Percentiles rank a stretch among this genome's conserved stretches.
These are phyloP conservation scores for Eunapius fragilis DNA, from an alignment of 37 sponge, comb jelly and placozoan species.

Conservation along the genomic window DNA sequence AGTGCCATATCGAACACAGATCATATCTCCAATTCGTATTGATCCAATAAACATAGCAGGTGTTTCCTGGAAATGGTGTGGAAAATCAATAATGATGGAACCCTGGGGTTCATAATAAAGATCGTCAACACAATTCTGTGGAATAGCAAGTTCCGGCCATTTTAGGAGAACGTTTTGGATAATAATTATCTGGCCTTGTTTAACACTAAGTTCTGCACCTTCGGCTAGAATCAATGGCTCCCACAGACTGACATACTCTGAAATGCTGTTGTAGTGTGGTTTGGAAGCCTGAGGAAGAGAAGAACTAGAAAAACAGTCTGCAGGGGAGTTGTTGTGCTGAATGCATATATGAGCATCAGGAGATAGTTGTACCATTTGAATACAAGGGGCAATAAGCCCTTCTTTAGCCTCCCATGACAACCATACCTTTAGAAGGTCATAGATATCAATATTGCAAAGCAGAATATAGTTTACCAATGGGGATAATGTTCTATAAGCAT, in stretches of 20 bases:
- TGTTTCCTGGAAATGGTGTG: constrained; percentile 15
- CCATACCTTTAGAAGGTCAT: constrained; percentile 44
- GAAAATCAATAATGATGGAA: constrained; percentile 1
- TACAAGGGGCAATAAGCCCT: constrained; percentile 22
- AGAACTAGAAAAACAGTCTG: constrained; percentile 65
- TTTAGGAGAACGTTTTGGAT: constrained; percentile 48
- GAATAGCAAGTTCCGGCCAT: constrained; percentile 58
- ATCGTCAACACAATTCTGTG: constrained; percentile 21
- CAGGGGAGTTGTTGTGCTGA: constrained; percentile 61
- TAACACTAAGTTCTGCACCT: constrained; percentile 54
- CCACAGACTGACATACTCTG: constrained; percentile 64
- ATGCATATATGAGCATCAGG: constrained; percentile 57
- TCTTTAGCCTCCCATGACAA: constrained; percentile 39
- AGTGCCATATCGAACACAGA: constrained; percentile 67
- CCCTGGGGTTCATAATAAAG: constrained; percentile 19
- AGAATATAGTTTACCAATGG: background rate
- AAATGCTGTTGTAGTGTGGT: constrained; percentile 12
- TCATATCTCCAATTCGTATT: constrained; percentile 50
- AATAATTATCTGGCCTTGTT: constrained; percentile 5
- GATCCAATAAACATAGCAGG: constrained; percentile 20
- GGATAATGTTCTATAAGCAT: background rate
- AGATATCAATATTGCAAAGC: background rate
- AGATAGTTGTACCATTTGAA: constrained; percentile 56
- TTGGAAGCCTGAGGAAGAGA: constrained; percentile 45
- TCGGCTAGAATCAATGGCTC: constrained; percentile 66